Evolutionary conservation across 2,113 vertebrate species (phyloP).

Genomic region (Asarcornis scutulata): DNA sequence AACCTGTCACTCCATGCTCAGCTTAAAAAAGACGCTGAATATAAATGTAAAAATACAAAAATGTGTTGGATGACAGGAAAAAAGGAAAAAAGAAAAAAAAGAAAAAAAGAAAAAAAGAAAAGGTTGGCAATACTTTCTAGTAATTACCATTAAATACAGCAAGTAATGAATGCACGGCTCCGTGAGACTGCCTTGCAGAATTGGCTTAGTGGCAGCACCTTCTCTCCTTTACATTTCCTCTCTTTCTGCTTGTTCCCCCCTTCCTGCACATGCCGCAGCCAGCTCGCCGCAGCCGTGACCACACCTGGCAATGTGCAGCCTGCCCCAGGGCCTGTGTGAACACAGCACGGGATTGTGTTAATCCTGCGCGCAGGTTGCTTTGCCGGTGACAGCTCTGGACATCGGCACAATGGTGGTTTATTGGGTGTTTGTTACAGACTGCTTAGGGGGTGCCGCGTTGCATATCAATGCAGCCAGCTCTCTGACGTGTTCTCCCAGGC

Average conservation of each 20-base stretch:
- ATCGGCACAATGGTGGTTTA: not conserved
- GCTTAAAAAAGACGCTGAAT: not conserved
- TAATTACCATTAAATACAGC: not conserved
- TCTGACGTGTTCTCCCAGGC: not conserved
- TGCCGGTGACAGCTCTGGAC: not conserved
- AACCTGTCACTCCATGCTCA: not conserved
- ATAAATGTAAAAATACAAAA: not conserved
- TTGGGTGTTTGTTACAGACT: not conserved
- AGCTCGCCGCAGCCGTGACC: not conserved
- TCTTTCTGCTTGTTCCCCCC: too few relatives aligned
- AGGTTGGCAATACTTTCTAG: not conserved
- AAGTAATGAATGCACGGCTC: not conserved
- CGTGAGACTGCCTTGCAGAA: not conserved
- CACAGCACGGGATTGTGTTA: not conserved
- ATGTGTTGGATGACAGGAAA: not conserved
- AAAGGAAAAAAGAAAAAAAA: not conserved
- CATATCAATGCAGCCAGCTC: not conserved
- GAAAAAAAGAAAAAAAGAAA: not conserved
- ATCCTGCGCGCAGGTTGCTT: not conserved
- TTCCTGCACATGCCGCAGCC: fast-evolving
- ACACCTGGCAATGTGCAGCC: not conserved
- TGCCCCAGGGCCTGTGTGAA: fast-evolving
- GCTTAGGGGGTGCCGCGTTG: not conserved
- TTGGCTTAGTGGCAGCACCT: not conserved
- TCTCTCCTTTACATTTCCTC: not conserved